Percentiles rank a stretch among this genome's conserved stretches.
Evolutionary conservation across 64 coral and sea anemone species (phyloP).

Genomic region (Montipora capricornis): DNA sequence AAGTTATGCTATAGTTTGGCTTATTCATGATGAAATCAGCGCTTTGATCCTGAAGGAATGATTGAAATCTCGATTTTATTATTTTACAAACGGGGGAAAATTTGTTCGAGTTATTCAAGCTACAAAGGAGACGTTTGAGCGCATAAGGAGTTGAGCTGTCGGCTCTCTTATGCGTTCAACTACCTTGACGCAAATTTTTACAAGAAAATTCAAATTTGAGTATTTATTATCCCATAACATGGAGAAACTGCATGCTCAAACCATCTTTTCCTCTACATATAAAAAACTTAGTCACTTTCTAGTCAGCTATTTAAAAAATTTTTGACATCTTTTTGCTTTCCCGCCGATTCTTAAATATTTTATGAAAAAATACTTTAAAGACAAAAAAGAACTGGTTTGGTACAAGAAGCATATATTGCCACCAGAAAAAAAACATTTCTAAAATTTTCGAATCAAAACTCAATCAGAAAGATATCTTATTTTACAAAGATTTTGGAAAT

Average conservation of each 20-base stretch:
- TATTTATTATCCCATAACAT: not conserved
- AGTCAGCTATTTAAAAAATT: slow-evolving; percentile 2
- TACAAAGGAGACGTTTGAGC: too few species aligned
- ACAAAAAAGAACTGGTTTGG: slow-evolving; percentile 38
- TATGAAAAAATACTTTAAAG: slow-evolving; percentile 35
- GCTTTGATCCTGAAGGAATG: not conserved
- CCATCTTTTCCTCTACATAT: not conserved
- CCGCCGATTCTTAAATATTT: slow-evolving; percentile 24
- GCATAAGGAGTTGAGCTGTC: too few species aligned
- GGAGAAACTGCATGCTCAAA: not conserved
- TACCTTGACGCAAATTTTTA: not conserved
- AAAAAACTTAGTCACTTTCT: not conserved
- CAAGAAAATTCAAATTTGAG: not conserved
- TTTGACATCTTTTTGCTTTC: slow-evolving; percentile 30
- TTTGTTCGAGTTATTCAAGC: too few species aligned
- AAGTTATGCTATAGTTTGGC: too few species aligned
- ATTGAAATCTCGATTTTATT: too few species aligned
- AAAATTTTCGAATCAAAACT: not conserved
- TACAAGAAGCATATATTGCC: slow-evolving; percentile 2
- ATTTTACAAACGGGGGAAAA: too few species aligned
- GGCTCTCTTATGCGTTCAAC: not conserved
- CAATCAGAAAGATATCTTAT: not conserved
- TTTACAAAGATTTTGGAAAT: not conserved
- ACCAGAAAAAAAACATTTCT: slow-evolving; percentile 8
- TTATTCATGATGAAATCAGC: too few species aligned